phyloP scores from a whole-genome alignment of 1,140 invertebrate species.

The Magallana gigas region DNA sequence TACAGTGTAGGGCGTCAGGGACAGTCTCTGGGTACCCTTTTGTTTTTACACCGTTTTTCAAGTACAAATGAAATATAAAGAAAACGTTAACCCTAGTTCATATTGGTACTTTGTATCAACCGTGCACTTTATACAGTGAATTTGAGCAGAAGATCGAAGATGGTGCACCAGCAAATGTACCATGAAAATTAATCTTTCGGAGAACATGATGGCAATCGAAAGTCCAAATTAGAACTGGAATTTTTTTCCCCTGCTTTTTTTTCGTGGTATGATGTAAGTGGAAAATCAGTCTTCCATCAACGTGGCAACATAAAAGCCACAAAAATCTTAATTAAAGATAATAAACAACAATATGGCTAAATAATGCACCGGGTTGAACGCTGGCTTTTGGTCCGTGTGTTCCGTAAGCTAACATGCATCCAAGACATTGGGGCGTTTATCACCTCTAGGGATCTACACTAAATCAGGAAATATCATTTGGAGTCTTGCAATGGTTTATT shows the following conservation, averaged over 20 bases:
- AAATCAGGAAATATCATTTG: not conserved
- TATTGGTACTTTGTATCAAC: constrained; percentile 1
- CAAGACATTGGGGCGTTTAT: not conserved
- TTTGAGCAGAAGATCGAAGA: not conserved
- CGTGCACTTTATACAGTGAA: not conserved
- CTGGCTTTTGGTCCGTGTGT: not conserved
- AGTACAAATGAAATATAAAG: not conserved
- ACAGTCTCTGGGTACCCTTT: not conserved
- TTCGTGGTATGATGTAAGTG: not conserved
- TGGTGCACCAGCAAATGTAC: not conserved
- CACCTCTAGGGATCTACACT: not conserved
- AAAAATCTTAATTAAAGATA: constrained; percentile 16
- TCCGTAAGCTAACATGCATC: not conserved
- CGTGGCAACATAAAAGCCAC: not conserved
- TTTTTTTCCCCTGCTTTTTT: not conserved
- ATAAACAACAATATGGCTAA: not conserved
- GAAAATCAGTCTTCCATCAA: not conserved
- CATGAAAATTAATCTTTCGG: not conserved
- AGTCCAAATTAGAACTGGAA: not conserved
- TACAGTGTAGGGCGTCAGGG: not conserved
- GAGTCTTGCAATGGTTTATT: not conserved
- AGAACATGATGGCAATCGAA: not conserved
- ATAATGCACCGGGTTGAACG: constrained; percentile 1
- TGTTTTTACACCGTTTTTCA: not conserved
- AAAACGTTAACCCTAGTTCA: not conserved